Evolutionary conservation across 2,888 invertebrate species (phyloP).

Genomic region (Drosophila leonis): DNA sequence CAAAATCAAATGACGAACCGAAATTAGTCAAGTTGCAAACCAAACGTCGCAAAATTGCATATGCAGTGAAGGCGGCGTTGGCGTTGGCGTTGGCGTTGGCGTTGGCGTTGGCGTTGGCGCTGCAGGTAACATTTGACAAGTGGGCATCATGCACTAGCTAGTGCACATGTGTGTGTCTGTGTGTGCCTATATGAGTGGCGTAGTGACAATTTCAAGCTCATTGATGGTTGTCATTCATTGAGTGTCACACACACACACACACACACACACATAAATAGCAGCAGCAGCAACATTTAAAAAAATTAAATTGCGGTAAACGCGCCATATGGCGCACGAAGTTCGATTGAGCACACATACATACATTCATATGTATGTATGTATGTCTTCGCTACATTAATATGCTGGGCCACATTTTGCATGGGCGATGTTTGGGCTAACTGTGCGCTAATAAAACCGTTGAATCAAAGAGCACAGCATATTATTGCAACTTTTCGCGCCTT

Average conservation of each 20-base stretch:
- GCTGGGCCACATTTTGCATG: conserved; percentile 24
- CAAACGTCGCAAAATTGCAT: conserved; percentile 21
- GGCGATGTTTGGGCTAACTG: conserved; percentile 16
- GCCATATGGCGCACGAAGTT: conserved; percentile 50
- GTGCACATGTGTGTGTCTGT: neutral
- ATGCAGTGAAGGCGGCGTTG: conserved; percentile 29
- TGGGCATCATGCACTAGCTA: conserved; percentile 37
- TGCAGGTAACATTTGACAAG: conserved; percentile 61
- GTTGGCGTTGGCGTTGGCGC: conserved; percentile 13
- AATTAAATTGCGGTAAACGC: conserved; percentile 35
- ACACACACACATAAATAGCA: neutral
- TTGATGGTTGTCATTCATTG: conserved; percentile 69
- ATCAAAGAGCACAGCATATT: conserved; percentile 12
- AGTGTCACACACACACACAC: conserved; percentile 23
- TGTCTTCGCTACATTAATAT: conserved; percentile 31
- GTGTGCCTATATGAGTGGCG: conserved; percentile 41
- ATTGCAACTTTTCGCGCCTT: conserved; percentile 28
- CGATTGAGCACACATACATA: conserved; percentile 5
- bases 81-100: conserved; percentile 21
- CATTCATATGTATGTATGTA: neutral
- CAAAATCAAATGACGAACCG: conserved; percentile 29
- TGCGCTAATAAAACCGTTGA: conserved; percentile 40
- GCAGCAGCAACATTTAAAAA: conserved; percentile 5
- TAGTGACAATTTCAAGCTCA: conserved; percentile 48
- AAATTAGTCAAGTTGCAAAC: conserved; percentile 41